A percentile compares a stretch with the other conserved stretches of the same genome.
These are phyloP conservation scores for Podilymbus podiceps DNA, from an alignment of 2,113 vertebrate genomes.

Conservation along the genomic window DNA sequence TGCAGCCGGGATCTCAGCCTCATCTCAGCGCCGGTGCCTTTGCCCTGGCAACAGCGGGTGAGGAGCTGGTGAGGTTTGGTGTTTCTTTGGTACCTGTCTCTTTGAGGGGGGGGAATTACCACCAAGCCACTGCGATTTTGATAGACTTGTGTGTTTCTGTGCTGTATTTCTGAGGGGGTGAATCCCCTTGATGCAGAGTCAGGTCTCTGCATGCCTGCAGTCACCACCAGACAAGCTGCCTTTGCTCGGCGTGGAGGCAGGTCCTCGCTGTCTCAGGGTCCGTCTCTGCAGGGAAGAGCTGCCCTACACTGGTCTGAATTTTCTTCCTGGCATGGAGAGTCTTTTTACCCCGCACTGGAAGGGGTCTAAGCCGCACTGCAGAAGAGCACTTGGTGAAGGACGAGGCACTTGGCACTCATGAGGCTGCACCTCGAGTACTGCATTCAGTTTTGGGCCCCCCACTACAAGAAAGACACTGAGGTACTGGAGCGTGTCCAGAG, in stretches of 20 bases:
- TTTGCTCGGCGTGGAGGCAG: background rate
- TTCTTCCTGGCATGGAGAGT: background rate
- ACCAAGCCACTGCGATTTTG: background rate
- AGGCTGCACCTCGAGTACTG: too few species aligned
- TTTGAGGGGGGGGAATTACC: background rate
- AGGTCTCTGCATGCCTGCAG: background rate
- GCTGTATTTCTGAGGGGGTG: background rate
- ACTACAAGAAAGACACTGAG: too few species aligned
- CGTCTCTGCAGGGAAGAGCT: background rate
- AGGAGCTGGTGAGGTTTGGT: background rate
- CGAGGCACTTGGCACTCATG: background rate
- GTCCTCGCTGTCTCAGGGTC: background rate
- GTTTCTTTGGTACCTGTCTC: background rate
- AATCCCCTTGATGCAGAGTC: background rate
- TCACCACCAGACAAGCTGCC: background rate
- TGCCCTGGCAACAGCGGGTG: background rate
- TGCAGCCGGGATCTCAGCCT: background rate
- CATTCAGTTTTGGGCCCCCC: too few species aligned
- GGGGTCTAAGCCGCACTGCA: background rate
- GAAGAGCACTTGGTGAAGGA: fast-evolving
- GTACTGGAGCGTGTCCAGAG: too few species aligned
- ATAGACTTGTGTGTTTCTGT: background rate
- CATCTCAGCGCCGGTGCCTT: fast-evolving
- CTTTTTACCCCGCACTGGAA: background rate
- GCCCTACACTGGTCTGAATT: fast-evolving